These are phyloP conservation scores for Papilio polyxenes DNA, from an alignment of 1,140 invertebrate species.

Conservation along the genomic window DNA sequence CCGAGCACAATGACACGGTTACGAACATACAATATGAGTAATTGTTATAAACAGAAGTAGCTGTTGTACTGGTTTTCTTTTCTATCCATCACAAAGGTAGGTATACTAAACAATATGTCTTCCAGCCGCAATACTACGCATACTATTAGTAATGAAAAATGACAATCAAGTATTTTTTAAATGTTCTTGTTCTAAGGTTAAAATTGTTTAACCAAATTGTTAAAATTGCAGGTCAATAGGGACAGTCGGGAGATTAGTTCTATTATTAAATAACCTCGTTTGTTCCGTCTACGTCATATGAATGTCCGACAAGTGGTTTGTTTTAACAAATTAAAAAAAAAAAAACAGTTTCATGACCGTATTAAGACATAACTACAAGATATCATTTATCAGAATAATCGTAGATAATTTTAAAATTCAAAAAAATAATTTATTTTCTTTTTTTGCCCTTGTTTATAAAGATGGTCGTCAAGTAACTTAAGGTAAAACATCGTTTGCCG, in stretches of 20 bases:
- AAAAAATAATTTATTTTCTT: background rate
- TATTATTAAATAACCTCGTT: conserved; percentile 1
- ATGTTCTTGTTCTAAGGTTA: too few relatives aligned
- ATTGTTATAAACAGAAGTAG: conserved; percentile 3
- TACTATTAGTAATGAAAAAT: too few relatives aligned
- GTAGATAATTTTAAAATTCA: background rate
- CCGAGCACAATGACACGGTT: conserved; percentile 22
- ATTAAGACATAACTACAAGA: background rate
- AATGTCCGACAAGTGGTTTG: background rate
- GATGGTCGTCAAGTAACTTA: too few relatives aligned
- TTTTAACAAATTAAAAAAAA: background rate
- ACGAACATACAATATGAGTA: background rate
- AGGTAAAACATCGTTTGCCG: background rate
- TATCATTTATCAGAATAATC: background rate
- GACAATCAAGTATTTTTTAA: too few relatives aligned
- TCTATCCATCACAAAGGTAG: background rate
- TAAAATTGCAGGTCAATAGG: background rate
- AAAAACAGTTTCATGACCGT: background rate
- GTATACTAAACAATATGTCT: background rate
- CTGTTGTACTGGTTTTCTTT: background rate
- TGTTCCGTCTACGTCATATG: background rate
- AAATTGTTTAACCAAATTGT: too few relatives aligned
- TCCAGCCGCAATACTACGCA: too few relatives aligned
- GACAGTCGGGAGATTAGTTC: background rate
- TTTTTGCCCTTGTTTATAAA: background rate